Evolutionary conservation across 1,140 invertebrate species (phyloP).

Genomic region (Aphidius ervi): DNA sequence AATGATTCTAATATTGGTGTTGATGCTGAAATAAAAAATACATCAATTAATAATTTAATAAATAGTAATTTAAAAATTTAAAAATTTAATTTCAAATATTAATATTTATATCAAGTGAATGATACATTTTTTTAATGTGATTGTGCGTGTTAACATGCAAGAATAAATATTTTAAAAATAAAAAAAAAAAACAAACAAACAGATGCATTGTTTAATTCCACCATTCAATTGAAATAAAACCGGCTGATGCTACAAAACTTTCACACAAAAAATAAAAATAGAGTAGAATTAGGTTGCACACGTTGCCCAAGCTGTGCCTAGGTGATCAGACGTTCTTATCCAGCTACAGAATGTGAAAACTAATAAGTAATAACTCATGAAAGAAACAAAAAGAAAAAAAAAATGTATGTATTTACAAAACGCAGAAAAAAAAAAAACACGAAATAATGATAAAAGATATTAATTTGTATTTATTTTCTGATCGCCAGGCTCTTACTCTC

Average conservation of each 20-base stretch:
- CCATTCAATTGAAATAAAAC: background rate
- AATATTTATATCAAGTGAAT: too few species aligned
- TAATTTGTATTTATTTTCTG: constrained; percentile 27
- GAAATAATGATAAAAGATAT: constrained; percentile 24
- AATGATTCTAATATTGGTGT: constrained; percentile 75
- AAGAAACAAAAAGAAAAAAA: background rate
- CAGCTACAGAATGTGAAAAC: constrained; percentile 11
- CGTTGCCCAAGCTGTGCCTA: constrained; percentile 19
- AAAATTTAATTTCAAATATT: constrained; percentile 4
- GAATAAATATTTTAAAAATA: too few species aligned
- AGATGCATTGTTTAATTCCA: too few species aligned
- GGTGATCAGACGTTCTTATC: constrained; percentile 1
- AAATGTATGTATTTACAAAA: background rate
- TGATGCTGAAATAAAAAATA: constrained; percentile 64
- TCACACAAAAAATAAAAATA: constrained; percentile 14
- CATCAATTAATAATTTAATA: background rate
- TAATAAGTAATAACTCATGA: constrained; percentile 6
- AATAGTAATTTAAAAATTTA: background rate
- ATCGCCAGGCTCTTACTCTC: constrained; percentile 46
- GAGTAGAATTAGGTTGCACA: constrained; percentile 12
- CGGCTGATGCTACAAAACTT: background rate
- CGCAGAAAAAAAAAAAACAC: constrained; percentile 13
- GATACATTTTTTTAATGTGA: too few species aligned
- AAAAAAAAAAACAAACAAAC: too few species aligned
- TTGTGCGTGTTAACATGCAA: too few species aligned